These are phyloP conservation scores for Epistrophella euchroma DNA, from an alignment of 2,888 invertebrate species.

Conservation along the genomic window DNA sequence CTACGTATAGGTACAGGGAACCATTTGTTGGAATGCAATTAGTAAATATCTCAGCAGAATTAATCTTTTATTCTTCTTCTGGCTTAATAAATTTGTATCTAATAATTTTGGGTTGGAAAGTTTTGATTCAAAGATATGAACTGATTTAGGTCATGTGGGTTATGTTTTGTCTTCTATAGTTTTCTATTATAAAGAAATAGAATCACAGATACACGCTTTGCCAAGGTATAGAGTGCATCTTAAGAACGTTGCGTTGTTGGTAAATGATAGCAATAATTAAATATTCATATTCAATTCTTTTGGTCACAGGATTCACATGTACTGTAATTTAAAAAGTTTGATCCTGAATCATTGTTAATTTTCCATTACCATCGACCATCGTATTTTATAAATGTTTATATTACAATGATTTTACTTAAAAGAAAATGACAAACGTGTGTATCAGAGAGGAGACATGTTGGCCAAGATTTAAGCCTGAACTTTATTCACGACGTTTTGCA, in stretches of 20 bases:
- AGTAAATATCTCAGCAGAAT: constrained; percentile 46
- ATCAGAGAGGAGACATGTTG: too few species aligned
- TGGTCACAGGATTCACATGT: too few species aligned
- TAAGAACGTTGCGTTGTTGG: background rate
- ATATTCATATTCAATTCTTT: too few species aligned
- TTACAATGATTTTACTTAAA: too few species aligned
- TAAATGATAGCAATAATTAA: background rate
- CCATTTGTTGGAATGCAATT: constrained; percentile 62
- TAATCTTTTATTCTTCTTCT: constrained; percentile 11
- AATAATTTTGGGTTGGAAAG: constrained; percentile 9
- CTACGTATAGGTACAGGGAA: background rate
- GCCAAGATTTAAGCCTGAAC: too few species aligned
- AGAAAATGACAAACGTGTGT: too few species aligned
- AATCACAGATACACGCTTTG: background rate
- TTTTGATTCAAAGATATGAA: constrained; percentile 34
- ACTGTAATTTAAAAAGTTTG: too few species aligned
- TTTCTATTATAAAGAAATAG: background rate
- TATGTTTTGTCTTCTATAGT: background rate
- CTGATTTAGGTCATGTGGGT: constrained; percentile 17
- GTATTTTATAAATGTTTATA: too few species aligned
- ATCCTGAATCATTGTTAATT: too few species aligned
- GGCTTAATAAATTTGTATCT: constrained; percentile 11
- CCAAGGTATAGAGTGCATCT: background rate
- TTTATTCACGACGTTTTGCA: too few species aligned
- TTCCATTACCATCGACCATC: too few species aligned